These are phyloP conservation scores for Synanthedon myopaeformis DNA, from an alignment of 2,888 invertebrate genomes.

Conservation along the genomic window DNA sequence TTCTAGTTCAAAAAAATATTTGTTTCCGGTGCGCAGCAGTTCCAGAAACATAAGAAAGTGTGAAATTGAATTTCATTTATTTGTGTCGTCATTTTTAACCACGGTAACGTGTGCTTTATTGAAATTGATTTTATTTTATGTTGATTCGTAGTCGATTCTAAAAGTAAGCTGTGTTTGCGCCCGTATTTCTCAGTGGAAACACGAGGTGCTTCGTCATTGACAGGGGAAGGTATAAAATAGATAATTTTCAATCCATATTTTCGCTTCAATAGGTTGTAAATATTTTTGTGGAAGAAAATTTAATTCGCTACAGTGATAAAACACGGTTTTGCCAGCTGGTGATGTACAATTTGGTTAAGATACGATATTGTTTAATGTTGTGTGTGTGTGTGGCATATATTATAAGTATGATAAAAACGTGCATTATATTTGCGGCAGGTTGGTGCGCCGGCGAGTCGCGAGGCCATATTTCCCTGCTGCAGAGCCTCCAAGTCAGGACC, in stretches of 20 bases:
- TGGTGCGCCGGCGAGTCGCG: constrained; percentile 50
- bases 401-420: constrained; percentile 19
- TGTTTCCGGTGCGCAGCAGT: constrained; percentile 65
- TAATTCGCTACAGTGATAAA: constrained; percentile 23
- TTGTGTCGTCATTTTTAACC: constrained; percentile 62
- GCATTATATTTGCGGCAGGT: constrained; percentile 47
- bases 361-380: constrained; percentile 8
- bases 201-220: constrained; percentile 54
- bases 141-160: constrained; percentile 34
- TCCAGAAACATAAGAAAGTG: constrained; percentile 66
- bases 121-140: constrained; percentile 49
- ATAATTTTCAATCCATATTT: constrained; percentile 56
- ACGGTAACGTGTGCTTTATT: constrained; percentile 50
- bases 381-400: constrained; percentile 20
- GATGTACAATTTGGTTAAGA: constrained; percentile 48
- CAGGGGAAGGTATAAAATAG: constrained; percentile 52
- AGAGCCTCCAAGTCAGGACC: constrained; percentile 48
- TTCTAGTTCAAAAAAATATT: constrained; percentile 46
- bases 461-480: constrained; percentile 44
- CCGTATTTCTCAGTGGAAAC: constrained; percentile 32
- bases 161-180: constrained; percentile 31
- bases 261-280: constrained; percentile 12
- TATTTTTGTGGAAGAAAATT: constrained; percentile 28
- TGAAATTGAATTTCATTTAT: constrained; percentile 52
- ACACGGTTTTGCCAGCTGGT: constrained; percentile 71